Evolutionary conservation across 2,888 invertebrate species (phyloP), one percentile per base, ranked within the genome.

Genomic region (Proisotoma minuta): DNA sequence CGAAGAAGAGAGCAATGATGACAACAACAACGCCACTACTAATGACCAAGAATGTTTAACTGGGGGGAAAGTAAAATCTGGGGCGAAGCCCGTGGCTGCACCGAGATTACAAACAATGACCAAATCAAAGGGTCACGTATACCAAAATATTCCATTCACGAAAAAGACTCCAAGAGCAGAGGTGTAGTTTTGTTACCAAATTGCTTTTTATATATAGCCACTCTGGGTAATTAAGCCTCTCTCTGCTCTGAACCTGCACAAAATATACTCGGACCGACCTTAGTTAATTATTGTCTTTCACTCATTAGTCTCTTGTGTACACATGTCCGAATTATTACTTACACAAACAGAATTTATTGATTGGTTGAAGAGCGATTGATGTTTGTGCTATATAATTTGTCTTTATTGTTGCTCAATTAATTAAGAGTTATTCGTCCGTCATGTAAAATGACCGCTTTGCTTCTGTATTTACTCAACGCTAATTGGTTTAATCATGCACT

Each of bases 101-200:
- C 75, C 75, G 1, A 34, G 75, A 52, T 68, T 67, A 56, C 71
- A 70, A 57, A 72, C 70, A 3, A 57, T 72, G 51, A 72, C 63
- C 63, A 69, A 72, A 47, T 66, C 69, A 3, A 66, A 64, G 20
- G 68, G 75, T 69, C 82, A 81, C 73, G 80, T 79, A 34, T 82
- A 82, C 73, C 81, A 82, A 76, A 82, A 82, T 73, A 80, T 82
- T 62, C 82, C 82, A 56, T 76, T 79, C 60, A 80, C 81, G 57
- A 77, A 80, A 71, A 79, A 77, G 73, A 79, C 80, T 48, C 75
- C 75, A 56, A 63, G 63, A 29, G 67, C 68, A 64, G 67, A 67
- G 67, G 71, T 71, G 63, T 73, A 73, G 65, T 62, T 54, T 28
- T 29, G 29, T 47, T 48, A 47, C 61, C 8, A 53, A 15, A 26